Percentiles rank a stretch among this genome's conserved stretches.
Conservation (phyloP, 2,113 vertebrate species). For the Felis chaus region DNA sequence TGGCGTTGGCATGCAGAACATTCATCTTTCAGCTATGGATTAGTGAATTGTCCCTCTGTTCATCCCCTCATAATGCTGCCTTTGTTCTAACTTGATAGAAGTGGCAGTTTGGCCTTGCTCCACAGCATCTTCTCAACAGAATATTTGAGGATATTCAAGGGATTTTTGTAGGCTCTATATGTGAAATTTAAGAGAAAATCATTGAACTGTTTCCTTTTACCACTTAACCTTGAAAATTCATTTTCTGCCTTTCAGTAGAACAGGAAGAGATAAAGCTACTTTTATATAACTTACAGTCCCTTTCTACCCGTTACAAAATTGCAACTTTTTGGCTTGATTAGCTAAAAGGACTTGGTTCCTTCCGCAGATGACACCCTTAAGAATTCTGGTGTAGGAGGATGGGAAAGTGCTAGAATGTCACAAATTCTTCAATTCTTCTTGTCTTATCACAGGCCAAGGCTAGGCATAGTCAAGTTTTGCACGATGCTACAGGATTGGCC, state of each 20-base stretch:
- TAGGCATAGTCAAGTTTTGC: background rate
- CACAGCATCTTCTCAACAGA: background rate
- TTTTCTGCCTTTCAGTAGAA: conserved; percentile 16
- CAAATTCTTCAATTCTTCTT: background rate
- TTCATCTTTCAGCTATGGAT: background rate
- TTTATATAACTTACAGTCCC: background rate
- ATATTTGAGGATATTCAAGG: background rate
- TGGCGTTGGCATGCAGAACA: background rate
- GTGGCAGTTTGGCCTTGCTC: background rate
- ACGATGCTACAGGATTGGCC: background rate
- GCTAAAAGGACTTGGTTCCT: background rate
- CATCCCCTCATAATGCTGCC: background rate
- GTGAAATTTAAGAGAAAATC: conserved; percentile 25
- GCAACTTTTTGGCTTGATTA: background rate
- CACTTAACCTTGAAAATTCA: conserved; percentile 49
- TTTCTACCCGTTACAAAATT: background rate
- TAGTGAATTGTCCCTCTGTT: background rate
- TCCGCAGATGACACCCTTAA: background rate
- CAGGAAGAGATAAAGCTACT: background rate
- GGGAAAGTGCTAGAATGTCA: background rate
- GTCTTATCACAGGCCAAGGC: background rate
- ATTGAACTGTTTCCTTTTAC: conserved; percentile 40
- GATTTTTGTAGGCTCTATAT: background rate
- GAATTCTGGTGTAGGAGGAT: background rate
- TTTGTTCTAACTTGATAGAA: background rate